Base-by-base conservation (phyloP, 2,888 invertebrate species). In the Polydrusus pterygomalis region DNA sequence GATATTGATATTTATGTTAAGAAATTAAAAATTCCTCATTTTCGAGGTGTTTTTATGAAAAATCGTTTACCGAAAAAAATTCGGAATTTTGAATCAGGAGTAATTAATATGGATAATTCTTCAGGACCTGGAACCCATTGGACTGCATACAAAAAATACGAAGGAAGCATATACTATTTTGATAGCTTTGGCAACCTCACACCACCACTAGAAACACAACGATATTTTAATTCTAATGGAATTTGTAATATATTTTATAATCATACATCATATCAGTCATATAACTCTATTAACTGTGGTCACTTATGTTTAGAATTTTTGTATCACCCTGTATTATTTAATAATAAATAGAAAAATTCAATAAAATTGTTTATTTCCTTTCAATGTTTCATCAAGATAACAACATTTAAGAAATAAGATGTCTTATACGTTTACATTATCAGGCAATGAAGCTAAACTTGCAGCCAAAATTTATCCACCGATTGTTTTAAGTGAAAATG, bases 301-400 rank as follows among this genome's bases (percentile, higher is more conserved):
- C 77, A 78, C 65, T 71, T 79, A 45, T 78, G 76, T 69, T 73
- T 78, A 47, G 56, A 64, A 40, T 77, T 78, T 74, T 70, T 64
- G 25, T 64, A 47, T 47, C 34, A 62, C 38, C n/a, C 15, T 17
- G 7, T 62, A 40, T 38, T 40, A 17, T 17, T 2, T 7, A 1
- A 15, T 13, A 49, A 49, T 49, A 49, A 38, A 60, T 60, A 60
- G 15, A 2, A 2, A 8, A 40, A 17, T 38, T 38, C 2, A 40
- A 60, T 10, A 15, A 60, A 40, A 60, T 38, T 49, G 6, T 17
- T 49, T 49, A 18, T 49, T 49, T 18, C 49, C 3, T 49, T 18
- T 6, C 6, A 18, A 18, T 18, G 7, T 8, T 17, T 49, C 17
- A 18, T 18, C 9, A 17, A 18, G 18, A 18, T 18, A 49, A 18